Conservation (phyloP, 2,797 vertebrate genomes). For the Australoheros facetus region DNA sequence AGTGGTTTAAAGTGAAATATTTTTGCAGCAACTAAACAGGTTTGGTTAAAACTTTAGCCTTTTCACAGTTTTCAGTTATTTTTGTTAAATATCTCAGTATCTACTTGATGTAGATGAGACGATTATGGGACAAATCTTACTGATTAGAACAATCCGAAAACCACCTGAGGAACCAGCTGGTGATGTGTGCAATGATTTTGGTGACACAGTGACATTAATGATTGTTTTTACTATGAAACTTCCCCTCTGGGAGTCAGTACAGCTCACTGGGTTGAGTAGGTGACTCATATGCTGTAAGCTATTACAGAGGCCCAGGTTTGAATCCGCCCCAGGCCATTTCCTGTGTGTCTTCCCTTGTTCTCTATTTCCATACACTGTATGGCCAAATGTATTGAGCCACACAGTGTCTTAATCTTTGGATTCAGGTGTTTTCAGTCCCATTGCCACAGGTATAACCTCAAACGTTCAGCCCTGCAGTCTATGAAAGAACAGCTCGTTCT, state of each 20-base stretch:
- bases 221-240: neutral
- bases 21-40: neutral
- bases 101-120: neutral
- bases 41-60: neutral
- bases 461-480: neutral
- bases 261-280: neutral
- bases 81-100: neutral
- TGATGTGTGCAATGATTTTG: fast-evolving
- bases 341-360: neutral
- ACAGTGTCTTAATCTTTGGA: too few relatives aligned
- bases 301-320: fast-evolving
- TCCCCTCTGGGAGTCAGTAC: fast-evolving
- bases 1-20: neutral
- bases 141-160: neutral
- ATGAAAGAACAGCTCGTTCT: too few relatives aligned
- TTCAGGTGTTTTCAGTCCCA: fast-evolving
- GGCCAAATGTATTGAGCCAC: too few relatives aligned
- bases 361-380: neutral
- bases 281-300: neutral
- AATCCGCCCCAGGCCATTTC: fast-evolving
- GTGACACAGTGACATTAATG: neutral
- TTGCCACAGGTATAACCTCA: neutral
- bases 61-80: neutral
- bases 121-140: neutral
- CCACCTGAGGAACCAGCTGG: neutral